Evolutionary conservation across 2,113 vertebrate genomes (phyloP), one percentile per base, ranked within the genome.

Genomic region (Prinia subflava): DNA sequence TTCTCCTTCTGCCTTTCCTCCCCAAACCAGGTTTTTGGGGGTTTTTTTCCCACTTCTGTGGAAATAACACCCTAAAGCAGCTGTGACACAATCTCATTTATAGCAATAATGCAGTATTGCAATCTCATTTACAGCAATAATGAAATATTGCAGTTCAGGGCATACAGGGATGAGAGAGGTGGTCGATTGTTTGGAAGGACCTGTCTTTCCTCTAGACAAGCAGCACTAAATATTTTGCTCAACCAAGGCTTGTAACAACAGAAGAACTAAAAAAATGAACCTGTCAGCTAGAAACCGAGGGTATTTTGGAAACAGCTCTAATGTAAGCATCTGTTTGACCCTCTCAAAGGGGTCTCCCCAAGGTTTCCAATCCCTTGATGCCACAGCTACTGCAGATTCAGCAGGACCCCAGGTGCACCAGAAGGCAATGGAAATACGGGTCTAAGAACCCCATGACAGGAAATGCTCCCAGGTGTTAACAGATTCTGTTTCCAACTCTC

Each of bases 31-130:
- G 2, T 4, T 7, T n/a, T n/a, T n/a, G n/a, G n/a, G n/a, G 39
- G 39, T 22, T 8, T 10, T 9, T 5, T 2, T 2, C 6, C 4
- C 1, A 2, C 2, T 27, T 2, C 35, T 8, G 10, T 16, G n/a
- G 49, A 76, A 79, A 8, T 21, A 44, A 37, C 39, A 59, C 39
- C n/a, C 44, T 3, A 3, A 87, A 92, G 74, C 56, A 68, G 64
- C 77, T 55, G 56, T 24, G 33, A 79, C 39, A 67, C 44, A 2
- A 27, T 15, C 16, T 62, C n/a, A 28, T 31, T 27, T 28, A 18
- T 6, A 77, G 22, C 22, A 74, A 22, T 44, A 76, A 47, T 20
- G 12, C 71, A 84, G 80, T 53, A 59, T 0, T 56, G 11, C 37
- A 1, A 15, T 23, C 18, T 41, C 44, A 14, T 19, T 28, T 46